Evolutionary conservation across 2,797 vertebrate genomes (phyloP), one percentile per base, ranked within the genome.

Genomic region (Bryconaethiops microstoma): DNA sequence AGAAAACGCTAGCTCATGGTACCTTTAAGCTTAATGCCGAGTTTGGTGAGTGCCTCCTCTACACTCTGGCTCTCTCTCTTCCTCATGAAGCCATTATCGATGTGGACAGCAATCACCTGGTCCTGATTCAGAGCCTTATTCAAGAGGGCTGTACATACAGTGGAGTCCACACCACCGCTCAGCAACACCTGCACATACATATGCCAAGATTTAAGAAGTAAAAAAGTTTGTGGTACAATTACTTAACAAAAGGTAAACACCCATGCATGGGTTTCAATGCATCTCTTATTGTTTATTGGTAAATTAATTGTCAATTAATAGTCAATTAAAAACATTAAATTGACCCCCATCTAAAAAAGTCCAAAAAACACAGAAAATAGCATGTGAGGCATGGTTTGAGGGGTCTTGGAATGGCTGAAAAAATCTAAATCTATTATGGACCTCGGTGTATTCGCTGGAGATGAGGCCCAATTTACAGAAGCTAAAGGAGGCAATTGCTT

Each of bases 51-150:
- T 0, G 98, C 98, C 82, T 99, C 98, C 86, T 99, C 98, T 83
- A 99, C 98, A 65, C 95, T 96, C 88, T 96, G 97, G 86, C 97
- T 99, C 89, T 99, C 98, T 68, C 94, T 93, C 90, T 99, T 99
- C 87, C 98, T 95, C 98, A 99, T 99, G 87, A 99, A 99, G 64
- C 98, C 98, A 3, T 99, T 99, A 92, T 99, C 98, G 69, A 99
- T 99, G 90, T 99, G 98, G 74, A 99, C 97, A 0, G 98, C 97
- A 63, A 99, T 99, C 81, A 99, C 95, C 82, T 99, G 98, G 6
- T 99, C 98, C 89, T 93, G 93, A 88, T 93, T 96, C 77, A 99
- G 91, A 60, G 98, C 97, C 84, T 97, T 96, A 92, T 99, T 99
- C 87, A 99, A 91, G 65, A 99, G 95, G 40, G 98, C 98, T 21